A percentile compares a stretch with the other conserved stretches of the same genome.
These are phyloP conservation scores for Phacellophora camtschatica DNA, from an alignment of 30 jellyfish, hydroid and myxozoan species.

Conservation along the genomic window DNA sequence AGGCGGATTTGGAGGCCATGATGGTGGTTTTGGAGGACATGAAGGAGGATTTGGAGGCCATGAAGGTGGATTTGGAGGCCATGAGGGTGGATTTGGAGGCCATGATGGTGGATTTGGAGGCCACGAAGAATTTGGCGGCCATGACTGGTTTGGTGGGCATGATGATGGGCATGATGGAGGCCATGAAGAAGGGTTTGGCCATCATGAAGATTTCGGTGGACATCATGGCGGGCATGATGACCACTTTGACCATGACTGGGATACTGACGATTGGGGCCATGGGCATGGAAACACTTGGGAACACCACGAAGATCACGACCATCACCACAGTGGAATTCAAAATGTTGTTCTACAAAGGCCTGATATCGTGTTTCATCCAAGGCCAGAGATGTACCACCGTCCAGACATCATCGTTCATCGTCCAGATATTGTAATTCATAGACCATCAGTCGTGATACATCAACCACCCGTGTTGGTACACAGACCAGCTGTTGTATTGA, in stretches of 20 bases:
- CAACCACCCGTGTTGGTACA: slow-evolving; percentile 97
- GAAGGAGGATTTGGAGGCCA: slow-evolving; percentile 53
- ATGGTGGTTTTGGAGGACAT: slow-evolving; percentile 38
- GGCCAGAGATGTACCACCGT: slow-evolving; percentile 96
- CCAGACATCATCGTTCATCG: slow-evolving; percentile 96
- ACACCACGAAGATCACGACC: slow-evolving; percentile 74
- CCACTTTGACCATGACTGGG: slow-evolving; percentile 49
- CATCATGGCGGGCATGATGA: slow-evolving; percentile 76
- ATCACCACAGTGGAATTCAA: slow-evolving; percentile 80
- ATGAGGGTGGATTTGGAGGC: slow-evolving; percentile 82
- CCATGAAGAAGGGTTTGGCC: slow-evolving; percentile 60
- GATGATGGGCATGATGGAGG: slow-evolving; percentile 55
- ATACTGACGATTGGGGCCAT: slow-evolving; percentile 70
- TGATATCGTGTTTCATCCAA: slow-evolving; percentile 92
- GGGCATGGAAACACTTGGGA: slow-evolving; percentile 82
- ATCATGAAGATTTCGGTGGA: slow-evolving; percentile 37
- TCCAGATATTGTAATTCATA: slow-evolving; percentile 95
- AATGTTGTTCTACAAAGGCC: slow-evolving; percentile 92
- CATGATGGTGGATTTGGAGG: slow-evolving; percentile 54
- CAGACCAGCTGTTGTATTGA: slow-evolving; percentile 95
- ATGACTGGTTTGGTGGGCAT: slow-evolving; percentile 49
- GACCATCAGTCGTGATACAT: slow-evolving; percentile 97
- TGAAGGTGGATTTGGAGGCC: slow-evolving; percentile 91
- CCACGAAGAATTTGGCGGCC: slow-evolving; percentile 26
- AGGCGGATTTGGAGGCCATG: slow-evolving; percentile 15